Evolutionary conservation across 1,140 invertebrate species (phyloP).

Genomic region (Pachyrhynchus sulphureomaculatus): DNA sequence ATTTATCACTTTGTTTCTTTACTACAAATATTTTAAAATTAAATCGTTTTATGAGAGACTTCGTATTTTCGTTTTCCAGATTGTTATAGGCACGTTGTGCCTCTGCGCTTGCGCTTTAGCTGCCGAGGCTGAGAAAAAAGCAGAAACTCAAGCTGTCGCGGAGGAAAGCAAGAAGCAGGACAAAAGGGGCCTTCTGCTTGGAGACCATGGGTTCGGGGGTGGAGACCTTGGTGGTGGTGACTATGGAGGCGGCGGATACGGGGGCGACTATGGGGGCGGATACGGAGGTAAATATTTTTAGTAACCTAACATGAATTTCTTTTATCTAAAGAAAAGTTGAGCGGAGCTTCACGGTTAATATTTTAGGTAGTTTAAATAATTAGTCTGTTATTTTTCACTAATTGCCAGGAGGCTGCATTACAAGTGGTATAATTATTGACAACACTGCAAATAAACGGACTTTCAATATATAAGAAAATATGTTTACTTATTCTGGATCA

Average conservation of each 20-base stretch:
- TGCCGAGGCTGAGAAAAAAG: constrained; percentile 42
- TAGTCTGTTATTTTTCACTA: too few species aligned
- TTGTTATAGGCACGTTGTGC: constrained; percentile 47
- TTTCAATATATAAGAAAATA: too few species aligned
- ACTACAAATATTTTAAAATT: too few species aligned
- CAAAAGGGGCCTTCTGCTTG: constrained; percentile 51
- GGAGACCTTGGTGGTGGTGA: constrained; percentile 37
- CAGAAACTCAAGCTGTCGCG: constrained; percentile 36
- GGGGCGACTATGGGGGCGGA: constrained; percentile 28
- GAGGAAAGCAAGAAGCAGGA: constrained; percentile 51
- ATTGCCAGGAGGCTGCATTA: too few species aligned
- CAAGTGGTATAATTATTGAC: too few species aligned
- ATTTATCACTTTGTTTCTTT: too few species aligned
- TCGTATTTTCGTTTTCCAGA: constrained; percentile 40
- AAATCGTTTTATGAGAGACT: too few species aligned
- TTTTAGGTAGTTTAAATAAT: too few species aligned
- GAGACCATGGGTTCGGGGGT: constrained; percentile 40
- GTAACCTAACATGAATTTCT: background rate
- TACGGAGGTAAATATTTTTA: constrained; percentile 31
- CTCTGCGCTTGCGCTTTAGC: constrained; percentile 47
- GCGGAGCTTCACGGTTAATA: too few species aligned
- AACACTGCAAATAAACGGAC: too few species aligned
- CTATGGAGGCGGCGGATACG: constrained; percentile 40
- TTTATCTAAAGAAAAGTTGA: too few species aligned
- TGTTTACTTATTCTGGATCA: too few species aligned